phyloP scores from a whole-genome alignment of 2,113 vertebrate species.

The Tinamus guttatus region DNA sequence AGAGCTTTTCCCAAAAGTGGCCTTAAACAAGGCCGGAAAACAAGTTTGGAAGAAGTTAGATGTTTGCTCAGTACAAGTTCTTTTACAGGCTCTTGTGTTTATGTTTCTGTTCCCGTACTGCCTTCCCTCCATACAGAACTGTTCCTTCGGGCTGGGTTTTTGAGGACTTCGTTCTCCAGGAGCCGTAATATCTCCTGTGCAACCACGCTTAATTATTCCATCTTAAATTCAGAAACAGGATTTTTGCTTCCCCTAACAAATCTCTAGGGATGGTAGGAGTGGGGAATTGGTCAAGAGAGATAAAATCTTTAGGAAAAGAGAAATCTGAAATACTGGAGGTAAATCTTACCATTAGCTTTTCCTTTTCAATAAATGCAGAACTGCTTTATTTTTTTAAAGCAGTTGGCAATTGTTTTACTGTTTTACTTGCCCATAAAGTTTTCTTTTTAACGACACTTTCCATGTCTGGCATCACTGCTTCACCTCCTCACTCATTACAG shows the following conservation, averaged over 20 bases:
- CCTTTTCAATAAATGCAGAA: not conserved
- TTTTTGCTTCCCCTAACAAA: not conserved
- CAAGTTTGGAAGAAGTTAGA: not conserved
- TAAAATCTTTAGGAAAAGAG: not conserved
- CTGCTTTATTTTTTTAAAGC: not conserved
- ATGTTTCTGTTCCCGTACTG: rapidly evolving
- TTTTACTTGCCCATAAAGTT: not conserved
- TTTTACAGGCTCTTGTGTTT: not conserved
- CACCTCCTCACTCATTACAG: not conserved
- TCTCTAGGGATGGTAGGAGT: not conserved
- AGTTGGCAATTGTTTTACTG: not conserved
- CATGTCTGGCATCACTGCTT: not conserved
- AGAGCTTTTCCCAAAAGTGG: not conserved
- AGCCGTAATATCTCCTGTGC: not conserved
- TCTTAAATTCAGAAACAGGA: not conserved
- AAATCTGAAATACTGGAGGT: not conserved
- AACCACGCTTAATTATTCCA: not conserved
- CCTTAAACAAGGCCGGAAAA: not conserved
- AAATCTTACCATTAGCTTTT: not conserved
- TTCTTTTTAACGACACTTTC: not conserved
- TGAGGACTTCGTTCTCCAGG: not conserved
- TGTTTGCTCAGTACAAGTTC: not conserved
- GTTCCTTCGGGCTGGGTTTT: not conserved
- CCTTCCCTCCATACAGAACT: not conserved
- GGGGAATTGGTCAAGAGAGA: not conserved